phyloP scores from a whole-genome alignment of 2,797 vertebrate genomes.

The Vireo griseus region DNA sequence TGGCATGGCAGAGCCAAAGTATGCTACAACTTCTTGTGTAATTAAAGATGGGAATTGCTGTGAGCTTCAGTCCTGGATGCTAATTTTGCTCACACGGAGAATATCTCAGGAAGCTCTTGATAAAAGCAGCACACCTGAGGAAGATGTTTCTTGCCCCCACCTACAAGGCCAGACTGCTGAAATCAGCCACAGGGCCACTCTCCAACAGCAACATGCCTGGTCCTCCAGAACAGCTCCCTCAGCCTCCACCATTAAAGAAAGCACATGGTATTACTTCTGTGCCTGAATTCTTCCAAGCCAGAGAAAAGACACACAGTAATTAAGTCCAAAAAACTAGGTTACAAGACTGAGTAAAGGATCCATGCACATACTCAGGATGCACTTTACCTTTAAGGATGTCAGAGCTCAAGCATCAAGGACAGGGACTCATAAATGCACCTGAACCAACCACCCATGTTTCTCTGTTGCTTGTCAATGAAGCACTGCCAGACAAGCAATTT shows the following conservation, averaged over 20 bases:
- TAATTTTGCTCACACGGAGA: neutral
- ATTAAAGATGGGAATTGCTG: neutral
- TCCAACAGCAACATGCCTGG: neutral
- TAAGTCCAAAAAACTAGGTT: neutral
- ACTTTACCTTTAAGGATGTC: neutral
- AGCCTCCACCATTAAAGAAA: neutral
- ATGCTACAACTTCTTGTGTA: neutral
- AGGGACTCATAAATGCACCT: neutral
- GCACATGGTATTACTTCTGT: rapidly evolving
- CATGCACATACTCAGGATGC: neutral
- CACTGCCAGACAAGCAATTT: neutral
- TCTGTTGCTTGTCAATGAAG: neutral
- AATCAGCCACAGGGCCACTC: neutral
- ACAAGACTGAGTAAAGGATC: neutral
- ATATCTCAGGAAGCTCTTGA: neutral
- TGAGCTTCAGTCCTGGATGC: neutral
- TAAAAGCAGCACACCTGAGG: neutral
- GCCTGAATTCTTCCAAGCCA: neutral
- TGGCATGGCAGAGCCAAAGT: neutral
- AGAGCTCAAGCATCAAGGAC: neutral
- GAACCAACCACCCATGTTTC: neutral
- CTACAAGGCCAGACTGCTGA: neutral
- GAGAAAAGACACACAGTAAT: neutral
- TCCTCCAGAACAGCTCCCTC: neutral
- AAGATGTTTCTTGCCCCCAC: neutral